Base-by-base conservation (phyloP, 2,797 vertebrate species). In the Sebastolobus altivelis region DNA sequence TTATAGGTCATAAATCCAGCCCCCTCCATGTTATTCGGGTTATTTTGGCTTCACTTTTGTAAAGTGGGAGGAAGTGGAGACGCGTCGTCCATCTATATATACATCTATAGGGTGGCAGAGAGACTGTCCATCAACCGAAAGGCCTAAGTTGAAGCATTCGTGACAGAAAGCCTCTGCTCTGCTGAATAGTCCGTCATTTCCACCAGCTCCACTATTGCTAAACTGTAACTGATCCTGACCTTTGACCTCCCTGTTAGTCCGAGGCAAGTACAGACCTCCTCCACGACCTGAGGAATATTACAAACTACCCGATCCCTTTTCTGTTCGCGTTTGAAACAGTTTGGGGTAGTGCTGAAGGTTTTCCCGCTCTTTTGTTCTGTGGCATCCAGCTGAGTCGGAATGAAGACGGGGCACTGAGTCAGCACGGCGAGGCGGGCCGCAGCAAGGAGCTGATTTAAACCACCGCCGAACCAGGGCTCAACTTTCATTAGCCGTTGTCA, bases 401-500 rank as follows among this genome's bases (percentile, higher is more conserved):
- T 49, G 79, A 89, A 88, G 86, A 89, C 82, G 73, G 81, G 73
- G 27, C 73, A 67, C 93, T 94, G 93, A 95, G 87, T 96, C 95
- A 94, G 95, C 94, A 89, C 52, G 63, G 82, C 1, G 13, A 71
- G 62, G 79, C 84, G 22, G 25, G 66, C 86, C 55, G 66, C 75
- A 74, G 85, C 65, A 35, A 87, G 81, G 84, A 89, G 85, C 90
- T 95, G 94, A 95, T 95, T 95, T 95, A 95, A 95, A 95, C 92
- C 92, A 79, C 69, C n/a, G 75, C 89, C 84, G 83, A 94, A 95
- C 89, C 89, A 70, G 91, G 89, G 88, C 94, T 95, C 93, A 91
- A 92, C 94, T 96, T 96, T 96, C 95, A 96, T 95, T 95, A 95
- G 94, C 88, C 67, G 84, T 87, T 94, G 94, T 94, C 94, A 94